Conservation (phyloP, 1,140 invertebrate genomes). For the Drosophila rhopaloa region DNA sequence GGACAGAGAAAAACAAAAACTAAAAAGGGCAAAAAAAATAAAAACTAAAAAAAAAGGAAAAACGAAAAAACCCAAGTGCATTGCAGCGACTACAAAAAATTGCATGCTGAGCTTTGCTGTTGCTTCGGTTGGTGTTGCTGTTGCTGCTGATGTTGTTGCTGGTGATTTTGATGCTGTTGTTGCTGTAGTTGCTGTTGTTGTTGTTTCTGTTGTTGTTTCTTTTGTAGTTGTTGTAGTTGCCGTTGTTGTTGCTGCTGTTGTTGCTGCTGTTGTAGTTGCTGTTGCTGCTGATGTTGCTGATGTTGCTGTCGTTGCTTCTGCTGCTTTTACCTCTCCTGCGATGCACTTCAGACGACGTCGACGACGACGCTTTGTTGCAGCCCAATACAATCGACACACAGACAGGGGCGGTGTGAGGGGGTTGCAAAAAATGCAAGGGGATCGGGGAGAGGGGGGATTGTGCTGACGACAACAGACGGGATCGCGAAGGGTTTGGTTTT, state of each 20-base stretch:
- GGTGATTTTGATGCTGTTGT: constrained; percentile 10
- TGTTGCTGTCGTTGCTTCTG: constrained; percentile 15
- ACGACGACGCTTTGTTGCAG: constrained; percentile 62
- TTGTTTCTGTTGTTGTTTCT: constrained; percentile 2
- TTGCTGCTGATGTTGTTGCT: constrained; percentile 7
- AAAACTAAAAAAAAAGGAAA: constrained; percentile 38
- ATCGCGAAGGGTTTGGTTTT: constrained; percentile 25
- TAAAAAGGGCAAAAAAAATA: constrained; percentile 11
- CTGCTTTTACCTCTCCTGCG: constrained; percentile 51
- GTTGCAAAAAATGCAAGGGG: constrained; percentile 12
- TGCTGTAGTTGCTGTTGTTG: constrained; percentile 17
- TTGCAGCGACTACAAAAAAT: constrained; percentile 51
- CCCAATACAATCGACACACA: constrained; percentile 73
- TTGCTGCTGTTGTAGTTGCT: constrained; percentile 13
- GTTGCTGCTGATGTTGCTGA: constrained; percentile 18
- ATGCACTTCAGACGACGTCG: constrained; percentile 72
- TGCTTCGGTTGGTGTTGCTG: constrained; percentile 19
- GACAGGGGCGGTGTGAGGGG: constrained; percentile 49
- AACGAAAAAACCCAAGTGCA: constrained; percentile 58
- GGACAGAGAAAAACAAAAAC: constrained; percentile 12
- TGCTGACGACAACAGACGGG: constrained; percentile 22
- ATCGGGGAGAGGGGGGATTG: constrained; percentile 2
- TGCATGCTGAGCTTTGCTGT: constrained; percentile 67
- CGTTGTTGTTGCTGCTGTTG: constrained; percentile 7
- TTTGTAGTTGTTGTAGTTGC: constrained; percentile 10